A percentile compares a stretch with the other conserved stretches of the same genome.
phyloP scores from a whole-genome alignment of 2,888 invertebrate genomes.

The Rapana venosa region DNA sequence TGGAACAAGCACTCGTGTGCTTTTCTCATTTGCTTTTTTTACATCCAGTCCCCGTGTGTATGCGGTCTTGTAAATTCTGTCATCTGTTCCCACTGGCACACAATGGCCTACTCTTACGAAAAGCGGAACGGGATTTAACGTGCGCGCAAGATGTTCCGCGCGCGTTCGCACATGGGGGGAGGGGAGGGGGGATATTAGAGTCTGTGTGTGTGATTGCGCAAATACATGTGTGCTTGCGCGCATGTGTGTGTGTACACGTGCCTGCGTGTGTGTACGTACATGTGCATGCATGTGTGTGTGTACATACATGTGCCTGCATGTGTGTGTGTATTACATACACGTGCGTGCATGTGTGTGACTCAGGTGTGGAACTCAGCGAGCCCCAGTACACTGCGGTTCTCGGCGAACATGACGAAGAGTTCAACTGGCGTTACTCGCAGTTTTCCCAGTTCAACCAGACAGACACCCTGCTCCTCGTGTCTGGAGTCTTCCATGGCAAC shows the following conservation, averaged over 20 bases:
- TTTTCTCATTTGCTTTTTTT: no score
- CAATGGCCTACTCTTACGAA: no score
- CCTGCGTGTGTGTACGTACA: not conserved
- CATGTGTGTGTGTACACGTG: conserved; percentile 12
- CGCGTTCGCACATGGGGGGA: no score
- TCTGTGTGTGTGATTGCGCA: not conserved
- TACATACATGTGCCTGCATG: not conserved
- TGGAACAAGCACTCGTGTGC: no score
- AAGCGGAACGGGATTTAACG: no score
- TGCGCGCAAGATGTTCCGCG: no score
- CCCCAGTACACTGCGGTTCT: conserved; percentile 83
- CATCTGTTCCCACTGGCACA: no score
- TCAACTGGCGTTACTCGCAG: conserved; percentile 92
- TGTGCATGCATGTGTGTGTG: not conserved
- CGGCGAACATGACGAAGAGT: conserved; percentile 86
- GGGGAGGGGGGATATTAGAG: no score
- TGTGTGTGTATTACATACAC: not conserved
- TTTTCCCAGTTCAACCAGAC: conserved; percentile 91
- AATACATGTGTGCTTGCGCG: not conserved
- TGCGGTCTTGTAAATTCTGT: no score
- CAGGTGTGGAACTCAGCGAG: conserved; percentile 88
- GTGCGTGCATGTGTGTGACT: not conserved
- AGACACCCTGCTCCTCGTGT: conserved; percentile 88
- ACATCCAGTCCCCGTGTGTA: no score
- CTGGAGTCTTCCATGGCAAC: conserved; percentile 89